Evolutionary conservation across 2,888 invertebrate genomes (phyloP), one percentile per base, ranked within the genome.

Genomic region (Kuschelorhynchus macadamiae): DNA sequence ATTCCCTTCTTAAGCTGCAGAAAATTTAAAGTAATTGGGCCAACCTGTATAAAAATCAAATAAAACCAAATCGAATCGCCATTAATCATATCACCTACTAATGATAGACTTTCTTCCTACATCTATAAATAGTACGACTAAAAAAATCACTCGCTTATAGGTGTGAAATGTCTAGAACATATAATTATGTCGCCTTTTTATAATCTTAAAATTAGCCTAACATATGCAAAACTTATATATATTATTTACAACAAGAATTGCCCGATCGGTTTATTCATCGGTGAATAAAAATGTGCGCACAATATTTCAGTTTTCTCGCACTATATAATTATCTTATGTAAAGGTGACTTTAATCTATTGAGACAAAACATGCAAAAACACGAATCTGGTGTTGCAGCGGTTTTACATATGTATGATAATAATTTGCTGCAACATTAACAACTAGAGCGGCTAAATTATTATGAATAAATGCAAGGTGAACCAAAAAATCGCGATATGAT

Each of bases 381-480:
- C 33, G 63, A 63, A 25, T 41, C 49, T 12, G 18, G 46, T 36
- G 20, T 33, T 30, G 16, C 32, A 8, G 49, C n/a, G 52, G 39
- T 25, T 55, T 49, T 46, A 50, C 36, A 33, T 49, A 64, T 64
- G 42, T 56, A 39, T 61, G 61, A 60, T 53, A 61, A 53, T 67
- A 67, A 67, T 67, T 67, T 50, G 56, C 61, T 7, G 32, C 33
- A 61, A 56, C 44, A 50, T 32, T 55, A 36, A 36, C 67, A 62
- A 67, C 61, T 67, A 61, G 56, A 61, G 67, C 67, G 67, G 36
- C 49, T 61, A 55, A 67, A 55, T 55, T 53, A n/a, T n/a, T n/a
- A 61, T 61, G 47, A 60, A 60, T 67, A 61, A 67, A 61, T 67
- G 55, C 67, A 61, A 67, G 61, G 56, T 67, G 42, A 67, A 67